A percentile compares a stretch with the other conserved stretches of the same genome.
These are phyloP conservation scores for Forbesichthys agassizii DNA, from an alignment of 2,113 vertebrate genomes.

Conservation along the genomic window DNA sequence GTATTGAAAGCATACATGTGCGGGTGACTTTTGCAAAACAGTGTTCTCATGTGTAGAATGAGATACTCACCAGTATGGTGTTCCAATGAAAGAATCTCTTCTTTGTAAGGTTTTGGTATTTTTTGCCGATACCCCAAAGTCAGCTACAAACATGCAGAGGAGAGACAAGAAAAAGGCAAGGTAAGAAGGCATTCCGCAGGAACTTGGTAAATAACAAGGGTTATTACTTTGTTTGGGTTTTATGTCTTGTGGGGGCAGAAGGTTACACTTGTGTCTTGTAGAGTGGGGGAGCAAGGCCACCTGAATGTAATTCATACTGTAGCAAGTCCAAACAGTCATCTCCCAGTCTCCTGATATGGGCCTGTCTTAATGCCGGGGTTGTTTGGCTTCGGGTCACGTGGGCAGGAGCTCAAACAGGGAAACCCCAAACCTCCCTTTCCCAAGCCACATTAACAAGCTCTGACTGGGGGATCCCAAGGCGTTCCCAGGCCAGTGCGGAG, in stretches of 20 bases:
- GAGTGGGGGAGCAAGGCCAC: slow-evolving; percentile 25
- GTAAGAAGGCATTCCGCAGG: background rate
- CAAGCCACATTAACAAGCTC: no score
- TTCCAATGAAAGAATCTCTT: slow-evolving; percentile 94
- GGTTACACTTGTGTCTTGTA: slow-evolving; percentile 28
- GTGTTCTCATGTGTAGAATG: background rate
- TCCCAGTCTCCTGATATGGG: slow-evolving; percentile 1
- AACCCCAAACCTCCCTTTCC: no score
- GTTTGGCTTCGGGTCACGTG: background rate
- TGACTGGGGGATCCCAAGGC: no score
- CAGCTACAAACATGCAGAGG: slow-evolving; percentile 77
- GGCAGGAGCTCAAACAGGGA: no score
- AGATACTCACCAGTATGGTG: slow-evolving; percentile 91
- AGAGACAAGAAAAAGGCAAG: background rate
- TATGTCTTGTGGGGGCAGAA: background rate
- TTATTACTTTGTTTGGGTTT: no score
- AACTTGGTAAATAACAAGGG: background rate
- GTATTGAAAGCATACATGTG: background rate
- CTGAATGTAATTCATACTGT: slow-evolving; percentile 14
- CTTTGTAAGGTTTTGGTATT: slow-evolving; percentile 93
- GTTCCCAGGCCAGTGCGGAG: no score
- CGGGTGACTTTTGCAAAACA: background rate
- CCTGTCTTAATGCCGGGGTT: slow-evolving; percentile 33
- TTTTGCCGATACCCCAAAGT: slow-evolving; percentile 97
- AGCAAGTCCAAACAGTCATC: slow-evolving; percentile 14